phyloP scores from a whole-genome alignment of 2,888 invertebrate species.

The Sturmia bella region DNA sequence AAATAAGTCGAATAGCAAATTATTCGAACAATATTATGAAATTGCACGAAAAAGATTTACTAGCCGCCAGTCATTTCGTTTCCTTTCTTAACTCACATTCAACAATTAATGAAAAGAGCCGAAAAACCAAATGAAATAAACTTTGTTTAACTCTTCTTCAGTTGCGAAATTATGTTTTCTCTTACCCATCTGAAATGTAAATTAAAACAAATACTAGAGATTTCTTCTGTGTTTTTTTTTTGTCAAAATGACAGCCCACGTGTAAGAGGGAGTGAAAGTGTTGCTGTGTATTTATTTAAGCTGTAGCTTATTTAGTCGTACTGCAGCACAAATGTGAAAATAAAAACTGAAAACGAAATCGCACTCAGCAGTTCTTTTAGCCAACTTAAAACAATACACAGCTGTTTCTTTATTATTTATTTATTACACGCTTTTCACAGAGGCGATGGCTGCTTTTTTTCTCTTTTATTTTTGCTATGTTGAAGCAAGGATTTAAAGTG shows the following conservation, averaged over 20 bases:
- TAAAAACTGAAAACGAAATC: background rate
- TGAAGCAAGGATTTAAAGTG: slow-evolving; percentile 27
- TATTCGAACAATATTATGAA: no score
- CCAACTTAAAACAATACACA: slow-evolving; percentile 33
- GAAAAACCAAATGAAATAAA: no score
- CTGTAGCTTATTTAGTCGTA: slow-evolving; percentile 40
- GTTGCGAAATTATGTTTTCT: background rate
- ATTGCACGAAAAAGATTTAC: no score
- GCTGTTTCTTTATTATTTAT: slow-evolving; percentile 10
- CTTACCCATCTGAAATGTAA: slow-evolving; percentile 13
- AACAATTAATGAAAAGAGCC: no score
- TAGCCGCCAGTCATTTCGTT: no score
- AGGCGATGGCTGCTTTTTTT: background rate
- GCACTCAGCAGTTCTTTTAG: slow-evolving; percentile 1
- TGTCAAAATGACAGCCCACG: slow-evolving; percentile 1
- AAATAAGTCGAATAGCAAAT: no score
- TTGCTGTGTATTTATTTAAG: slow-evolving; percentile 33
- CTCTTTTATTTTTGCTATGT: background rate
- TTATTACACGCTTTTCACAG: background rate
- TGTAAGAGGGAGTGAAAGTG: slow-evolving; percentile 4
- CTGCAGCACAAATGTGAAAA: background rate
- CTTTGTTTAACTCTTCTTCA: no score
- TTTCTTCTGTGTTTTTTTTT: slow-evolving; percentile 23
- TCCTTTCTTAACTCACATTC: no score
- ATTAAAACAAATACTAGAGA: slow-evolving; percentile 11